Conservation (phyloP, 2,797 vertebrate genomes). For the Vireo griseus region DNA sequence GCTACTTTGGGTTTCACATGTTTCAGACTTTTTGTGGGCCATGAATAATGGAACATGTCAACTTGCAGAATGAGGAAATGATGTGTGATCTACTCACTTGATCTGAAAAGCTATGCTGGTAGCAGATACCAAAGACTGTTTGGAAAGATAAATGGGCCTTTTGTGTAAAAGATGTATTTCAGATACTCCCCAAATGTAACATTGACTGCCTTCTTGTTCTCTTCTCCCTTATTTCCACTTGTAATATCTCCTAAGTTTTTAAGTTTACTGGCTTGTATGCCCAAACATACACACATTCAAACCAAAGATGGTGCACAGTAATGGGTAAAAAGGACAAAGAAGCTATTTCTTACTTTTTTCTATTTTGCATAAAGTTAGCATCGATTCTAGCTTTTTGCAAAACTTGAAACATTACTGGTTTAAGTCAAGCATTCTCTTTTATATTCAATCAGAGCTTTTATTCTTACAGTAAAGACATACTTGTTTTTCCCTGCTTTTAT, state of each 20-base stretch:
- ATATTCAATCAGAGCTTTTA: background rate
- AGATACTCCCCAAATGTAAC: background rate
- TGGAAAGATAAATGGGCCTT: background rate
- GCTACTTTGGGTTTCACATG: background rate
- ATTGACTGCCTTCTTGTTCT: background rate
- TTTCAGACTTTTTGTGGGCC: background rate
- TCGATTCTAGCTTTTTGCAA: background rate
- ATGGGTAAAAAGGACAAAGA: background rate
- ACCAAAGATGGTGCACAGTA: background rate
- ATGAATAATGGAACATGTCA: background rate
- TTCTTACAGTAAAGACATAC: background rate
- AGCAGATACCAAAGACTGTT: background rate
- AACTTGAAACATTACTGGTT: background rate
- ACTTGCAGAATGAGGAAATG: background rate
- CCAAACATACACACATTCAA: background rate
- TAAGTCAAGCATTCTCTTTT: background rate
- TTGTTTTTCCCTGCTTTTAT: background rate
- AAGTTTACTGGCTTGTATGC: background rate
- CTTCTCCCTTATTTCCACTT: background rate
- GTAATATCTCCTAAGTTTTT: background rate
- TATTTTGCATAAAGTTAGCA: background rate
- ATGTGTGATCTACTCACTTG: background rate
- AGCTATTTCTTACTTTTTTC: background rate
- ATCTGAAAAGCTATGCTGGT: background rate
- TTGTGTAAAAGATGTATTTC: background rate